phyloP scores from a whole-genome alignment of 2,797 vertebrate species.

The Pangasius sanitwongsei region DNA sequence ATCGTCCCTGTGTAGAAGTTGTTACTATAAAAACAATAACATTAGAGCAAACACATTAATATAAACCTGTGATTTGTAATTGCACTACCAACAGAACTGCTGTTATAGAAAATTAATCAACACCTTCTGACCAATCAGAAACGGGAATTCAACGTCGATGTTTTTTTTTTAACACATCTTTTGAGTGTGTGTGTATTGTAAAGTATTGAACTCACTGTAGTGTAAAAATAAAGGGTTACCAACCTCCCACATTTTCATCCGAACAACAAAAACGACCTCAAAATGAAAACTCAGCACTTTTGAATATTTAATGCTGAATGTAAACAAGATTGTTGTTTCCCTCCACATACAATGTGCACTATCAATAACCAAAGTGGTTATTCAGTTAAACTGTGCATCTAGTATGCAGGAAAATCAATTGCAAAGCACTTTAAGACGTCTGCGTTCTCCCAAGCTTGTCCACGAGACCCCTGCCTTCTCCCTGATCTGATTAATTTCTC shows the following conservation, averaged over 20 bases:
- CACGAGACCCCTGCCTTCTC: constrained; percentile 23
- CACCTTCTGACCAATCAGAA: not conserved
- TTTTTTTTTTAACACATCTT: not conserved
- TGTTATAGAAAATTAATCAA: too few relatives aligned
- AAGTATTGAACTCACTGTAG: not conserved
- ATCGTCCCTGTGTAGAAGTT: not conserved
- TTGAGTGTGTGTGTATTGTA: not conserved
- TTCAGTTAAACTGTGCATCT: constrained; percentile 49
- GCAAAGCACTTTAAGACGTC: constrained; percentile 58
- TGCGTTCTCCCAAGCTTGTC: constrained; percentile 19
- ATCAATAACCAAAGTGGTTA: constrained; percentile 51
- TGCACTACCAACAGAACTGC: not conserved
- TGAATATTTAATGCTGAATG: constrained; percentile 49
- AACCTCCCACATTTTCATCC: not conserved
- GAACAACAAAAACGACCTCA: not conserved
- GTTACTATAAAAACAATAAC: not conserved
- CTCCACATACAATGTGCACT: not conserved
- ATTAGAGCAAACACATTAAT: not conserved
- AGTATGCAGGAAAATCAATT: constrained; percentile 58
- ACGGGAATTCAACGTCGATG: not conserved
- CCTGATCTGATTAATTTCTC: constrained; percentile 30
- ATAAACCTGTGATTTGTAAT: not conserved
- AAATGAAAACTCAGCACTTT: not conserved
- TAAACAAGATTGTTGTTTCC: constrained; percentile 41
- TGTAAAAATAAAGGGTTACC: not conserved